Evolutionary conservation across 2,797 vertebrate species (phyloP), one percentile per base, ranked within the genome.

Genomic region (Poecilia picta): DNA sequence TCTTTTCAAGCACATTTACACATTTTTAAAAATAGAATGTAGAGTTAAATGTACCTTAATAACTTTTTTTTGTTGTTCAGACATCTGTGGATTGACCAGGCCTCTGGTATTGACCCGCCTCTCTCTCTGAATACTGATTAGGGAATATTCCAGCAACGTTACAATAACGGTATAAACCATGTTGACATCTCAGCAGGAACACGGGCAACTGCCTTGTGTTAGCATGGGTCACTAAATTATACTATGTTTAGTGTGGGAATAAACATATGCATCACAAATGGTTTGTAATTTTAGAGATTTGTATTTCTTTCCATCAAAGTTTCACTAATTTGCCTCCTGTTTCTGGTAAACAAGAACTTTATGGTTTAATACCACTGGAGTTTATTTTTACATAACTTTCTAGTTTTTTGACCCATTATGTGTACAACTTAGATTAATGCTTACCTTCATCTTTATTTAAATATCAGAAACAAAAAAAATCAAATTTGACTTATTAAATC

Each of bases 131-230:
- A 41, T 41, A 59, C 1, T 41, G 15, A 77, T 8, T 15, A 55
- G 31, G 11, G 2, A 53, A 13, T 39, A 20, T 55, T 57, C 4
- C 28, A 72, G 49, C 43, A 45, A 77, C 53, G 55, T 70, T 8
- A 81, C 57, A 53, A 73, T 81, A 89, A 85, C 45, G n/a, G 18
- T 55, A 28, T 80, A 77, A 78, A 82, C 73, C 73, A 74, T 88
- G 31, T 23, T 31, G 70, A 49, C 39, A 1, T 74, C n/a, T 36
- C 18, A 79, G 71, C 62, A 76, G 47, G 72, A 81, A 33, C 53
- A 64, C 46, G 53, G 18, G 28, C 70, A 74, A 59, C 47, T 28
- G 23, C 4, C 2, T 4, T 72, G 41, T 18, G 31, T 64, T 64
- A 31, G 59, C 31, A 15, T 64, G 31, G 31, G 28, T 31, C 57